These are phyloP conservation scores for Onthophagus taurus DNA, from an alignment of 1,140 invertebrate genomes.

Conservation along the genomic window DNA sequence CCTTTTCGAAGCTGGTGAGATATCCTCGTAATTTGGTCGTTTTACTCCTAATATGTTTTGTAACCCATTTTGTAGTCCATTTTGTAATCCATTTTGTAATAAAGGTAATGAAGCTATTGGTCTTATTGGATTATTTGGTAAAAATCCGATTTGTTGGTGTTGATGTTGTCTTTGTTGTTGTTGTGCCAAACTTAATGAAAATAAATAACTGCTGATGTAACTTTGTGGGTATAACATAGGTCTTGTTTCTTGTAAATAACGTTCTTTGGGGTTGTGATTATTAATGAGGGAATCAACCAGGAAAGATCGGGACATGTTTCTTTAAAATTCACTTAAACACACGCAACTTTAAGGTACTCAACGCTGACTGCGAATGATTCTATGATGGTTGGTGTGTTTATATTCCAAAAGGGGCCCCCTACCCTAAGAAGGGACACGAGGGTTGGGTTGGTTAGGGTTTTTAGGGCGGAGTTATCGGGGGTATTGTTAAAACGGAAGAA, in stretches of 20 bases:
- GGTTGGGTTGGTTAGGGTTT: too few relatives aligned
- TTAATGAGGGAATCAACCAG: slow-evolving; percentile 63
- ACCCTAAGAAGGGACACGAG: too few relatives aligned
- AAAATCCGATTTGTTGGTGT: slow-evolving; percentile 20
- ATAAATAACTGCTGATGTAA: slow-evolving; percentile 51
- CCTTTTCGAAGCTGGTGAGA: not conserved
- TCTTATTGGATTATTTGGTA: slow-evolving; percentile 22
- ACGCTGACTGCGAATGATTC: too few relatives aligned
- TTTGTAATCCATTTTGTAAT: not conserved
- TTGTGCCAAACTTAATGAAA: slow-evolving; percentile 49
- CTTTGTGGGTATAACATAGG: slow-evolving; percentile 49
- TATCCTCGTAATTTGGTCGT: not conserved
- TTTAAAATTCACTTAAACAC: not conserved
- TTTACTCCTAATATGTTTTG: slow-evolving; percentile 9
- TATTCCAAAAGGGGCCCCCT: too few relatives aligned
- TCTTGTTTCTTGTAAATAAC: slow-evolving; percentile 13
- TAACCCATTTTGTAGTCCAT: slow-evolving; percentile 2
- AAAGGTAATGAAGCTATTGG: slow-evolving; percentile 27
- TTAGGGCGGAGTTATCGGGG: too few relatives aligned
- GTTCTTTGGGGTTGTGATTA: slow-evolving; percentile 47
- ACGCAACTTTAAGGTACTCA: not conserved
- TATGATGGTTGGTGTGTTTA: slow-evolving; percentile 14
- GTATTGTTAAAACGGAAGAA: too few relatives aligned
- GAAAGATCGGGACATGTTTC: slow-evolving; percentile 63
- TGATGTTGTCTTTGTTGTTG: slow-evolving; percentile 47